Conservation (phyloP, 2,888 invertebrate genomes). For the Gnatocerus cornutus region DNA sequence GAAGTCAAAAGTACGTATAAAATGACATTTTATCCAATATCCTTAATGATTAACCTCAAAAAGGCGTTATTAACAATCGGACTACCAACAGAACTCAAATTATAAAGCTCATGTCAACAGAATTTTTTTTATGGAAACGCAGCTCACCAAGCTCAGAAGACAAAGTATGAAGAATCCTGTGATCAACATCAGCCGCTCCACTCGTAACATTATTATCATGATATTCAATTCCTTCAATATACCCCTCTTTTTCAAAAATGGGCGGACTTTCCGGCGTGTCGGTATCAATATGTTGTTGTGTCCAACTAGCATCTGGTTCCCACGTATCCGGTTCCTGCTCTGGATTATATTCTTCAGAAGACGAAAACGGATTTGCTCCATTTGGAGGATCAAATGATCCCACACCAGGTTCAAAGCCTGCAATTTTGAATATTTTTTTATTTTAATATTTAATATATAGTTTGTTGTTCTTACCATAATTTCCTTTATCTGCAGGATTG, state of each 20-base stretch:
- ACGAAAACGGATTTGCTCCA: slow-evolving; percentile 54
- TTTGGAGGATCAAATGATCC: slow-evolving; percentile 22
- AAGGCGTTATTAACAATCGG: too few species aligned
- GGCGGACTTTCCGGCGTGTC: slow-evolving; percentile 81
- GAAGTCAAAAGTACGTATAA: too few species aligned
- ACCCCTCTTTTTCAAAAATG: slow-evolving; percentile 77
- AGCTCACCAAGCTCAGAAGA: slow-evolving; percentile 58
- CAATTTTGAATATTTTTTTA: too few species aligned
- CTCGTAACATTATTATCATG: slow-evolving; percentile 69
- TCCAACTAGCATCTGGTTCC: slow-evolving; percentile 67
- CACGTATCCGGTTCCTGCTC: slow-evolving; percentile 72
- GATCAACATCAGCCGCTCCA: slow-evolving; percentile 73
- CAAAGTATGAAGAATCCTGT: slow-evolving; percentile 74
- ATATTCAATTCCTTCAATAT: slow-evolving; percentile 75
- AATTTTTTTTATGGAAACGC: too few species aligned
- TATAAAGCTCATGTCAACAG: too few species aligned
- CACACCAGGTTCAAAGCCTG: neutral
- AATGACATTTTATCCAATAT: too few species aligned
- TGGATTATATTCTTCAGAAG: slow-evolving; percentile 68
- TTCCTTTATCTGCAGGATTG: slow-evolving; percentile 23
- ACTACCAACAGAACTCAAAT: too few species aligned
- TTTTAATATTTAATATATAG: too few species aligned
- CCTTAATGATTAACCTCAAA: too few species aligned
- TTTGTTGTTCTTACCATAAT: slow-evolving; percentile 16
- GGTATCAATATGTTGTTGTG: slow-evolving; percentile 66